Base-by-base conservation (phyloP, 2,888 invertebrate species). In the Aphidius colemani region DNA sequence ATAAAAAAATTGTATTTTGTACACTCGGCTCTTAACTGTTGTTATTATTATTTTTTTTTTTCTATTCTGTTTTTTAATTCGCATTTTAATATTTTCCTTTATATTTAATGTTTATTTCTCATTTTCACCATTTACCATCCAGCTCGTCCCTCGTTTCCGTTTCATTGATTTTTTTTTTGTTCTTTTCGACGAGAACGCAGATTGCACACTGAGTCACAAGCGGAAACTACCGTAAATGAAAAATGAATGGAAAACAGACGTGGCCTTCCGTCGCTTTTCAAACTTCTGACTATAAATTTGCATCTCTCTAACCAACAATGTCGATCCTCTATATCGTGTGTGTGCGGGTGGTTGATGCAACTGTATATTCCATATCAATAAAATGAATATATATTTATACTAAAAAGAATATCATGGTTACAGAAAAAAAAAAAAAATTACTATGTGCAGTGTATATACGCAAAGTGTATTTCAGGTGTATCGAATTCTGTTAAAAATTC, bases 1-100 rank as follows among this genome's bases (percentile, higher is more conserved):
- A 80, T 78, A 77, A 75, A 75, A 76, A 76, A 79, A 79, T 75
- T 76, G 74, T 76, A 73, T 64, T 57, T 62, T 61, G 66, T 57
- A 64, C 48, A 58, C 53, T 61, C 57, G n/a, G 46, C 51, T 39
- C 39, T 30, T 7, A 44, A 53, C 10, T 50, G 10, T 59, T 48
- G 9, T 5, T n/a, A 55, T 56, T 44, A 45, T 59, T 48, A 55
- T 55, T 56, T 40, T 30, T 44, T 56, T 45, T 58, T 55, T 55
- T 51, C 57, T 43, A 53, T 57, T 61, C 44, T 45, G 8, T 18
- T 57, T 57, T 44, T 45, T 18, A 7, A 7, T 10, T 30, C n/a
- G n/a, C 8, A 2, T 45, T 57, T 57, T 48, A 30, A 30, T 30
- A 30, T 30, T 30, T 30, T 18, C 3, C 5, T 30, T 30, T 30